Evolutionary conservation across 2,113 vertebrate species (phyloP).

Genomic region (Ivindomyrus marchei): DNA sequence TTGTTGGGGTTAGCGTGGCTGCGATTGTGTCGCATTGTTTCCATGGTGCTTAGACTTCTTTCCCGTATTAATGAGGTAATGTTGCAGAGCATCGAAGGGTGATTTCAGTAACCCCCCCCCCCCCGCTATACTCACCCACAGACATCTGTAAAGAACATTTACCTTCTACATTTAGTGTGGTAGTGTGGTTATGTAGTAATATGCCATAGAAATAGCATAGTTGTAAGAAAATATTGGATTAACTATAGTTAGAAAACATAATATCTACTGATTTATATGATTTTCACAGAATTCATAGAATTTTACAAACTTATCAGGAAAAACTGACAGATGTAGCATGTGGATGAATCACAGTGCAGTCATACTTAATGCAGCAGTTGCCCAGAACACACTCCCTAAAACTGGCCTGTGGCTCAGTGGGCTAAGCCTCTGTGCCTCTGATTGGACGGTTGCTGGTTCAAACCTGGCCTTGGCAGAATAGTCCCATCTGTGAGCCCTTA

Average conservation of each 20-base stretch:
- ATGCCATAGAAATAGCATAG: background rate
- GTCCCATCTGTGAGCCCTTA: background rate
- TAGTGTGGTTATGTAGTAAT: background rate
- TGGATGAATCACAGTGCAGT: background rate
- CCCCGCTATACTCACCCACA: background rate
- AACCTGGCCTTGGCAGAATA: background rate
- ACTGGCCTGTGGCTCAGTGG: background rate
- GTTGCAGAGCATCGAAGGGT: background rate
- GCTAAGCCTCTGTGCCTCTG: background rate
- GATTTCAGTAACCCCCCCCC: background rate
- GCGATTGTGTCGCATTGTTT: background rate
- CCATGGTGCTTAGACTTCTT: background rate
- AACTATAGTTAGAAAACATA: background rate
- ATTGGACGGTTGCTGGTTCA: background rate
- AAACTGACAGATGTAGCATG: background rate
- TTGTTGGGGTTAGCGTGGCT: background rate
- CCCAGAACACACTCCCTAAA: background rate
- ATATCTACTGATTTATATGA: background rate
- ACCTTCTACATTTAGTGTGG: background rate
- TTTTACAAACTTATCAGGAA: background rate
- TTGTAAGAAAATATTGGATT: background rate
- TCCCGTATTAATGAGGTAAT: background rate
- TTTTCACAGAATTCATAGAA: background rate
- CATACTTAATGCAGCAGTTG: background rate
- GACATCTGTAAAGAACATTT: background rate